These are phyloP conservation scores for Monomorium pharaonis DNA, from an alignment of 1,140 invertebrate species.

Conservation along the genomic window DNA sequence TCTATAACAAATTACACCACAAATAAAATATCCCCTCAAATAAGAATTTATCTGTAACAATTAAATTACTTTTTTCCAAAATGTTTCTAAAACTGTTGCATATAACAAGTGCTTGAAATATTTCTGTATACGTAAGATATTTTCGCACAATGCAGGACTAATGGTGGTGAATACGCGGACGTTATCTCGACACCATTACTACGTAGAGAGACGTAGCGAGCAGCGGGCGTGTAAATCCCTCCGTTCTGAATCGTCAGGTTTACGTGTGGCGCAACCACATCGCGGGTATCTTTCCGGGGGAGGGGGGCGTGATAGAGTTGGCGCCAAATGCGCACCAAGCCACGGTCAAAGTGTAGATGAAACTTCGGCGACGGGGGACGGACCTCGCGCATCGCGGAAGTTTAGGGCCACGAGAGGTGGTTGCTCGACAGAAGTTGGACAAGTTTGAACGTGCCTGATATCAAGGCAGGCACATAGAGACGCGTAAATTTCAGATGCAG, in stretches of 20 bases:
- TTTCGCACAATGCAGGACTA: neutral
- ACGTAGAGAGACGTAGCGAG: neutral
- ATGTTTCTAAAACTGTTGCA: neutral
- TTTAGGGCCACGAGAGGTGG: constrained; percentile 51
- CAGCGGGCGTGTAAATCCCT: constrained; percentile 5
- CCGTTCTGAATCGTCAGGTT: constrained; percentile 53
- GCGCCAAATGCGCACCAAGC: constrained; percentile 59
- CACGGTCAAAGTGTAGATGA: constrained; percentile 62
- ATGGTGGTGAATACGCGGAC: neutral
- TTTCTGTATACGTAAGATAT: neutral
- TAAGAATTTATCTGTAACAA: neutral
- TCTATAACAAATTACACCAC: neutral
- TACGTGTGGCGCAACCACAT: constrained; percentile 57
- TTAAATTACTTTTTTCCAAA: neutral
- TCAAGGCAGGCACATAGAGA: constrained; percentile 49
- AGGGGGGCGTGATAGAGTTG: constrained; percentile 57
- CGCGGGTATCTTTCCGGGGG: constrained; percentile 45
- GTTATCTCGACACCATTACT: neutral
- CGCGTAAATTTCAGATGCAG: constrained; percentile 59
- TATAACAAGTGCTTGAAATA: neutral
- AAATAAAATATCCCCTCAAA: neutral
- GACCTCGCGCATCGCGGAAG: constrained; percentile 28
- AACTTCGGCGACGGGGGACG: constrained; percentile 51
- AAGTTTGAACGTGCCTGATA: constrained; percentile 66
- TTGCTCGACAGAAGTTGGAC: constrained; percentile 52